phyloP scores from a whole-genome alignment of 2,888 invertebrate species.

The Drosophila eohydei region DNA sequence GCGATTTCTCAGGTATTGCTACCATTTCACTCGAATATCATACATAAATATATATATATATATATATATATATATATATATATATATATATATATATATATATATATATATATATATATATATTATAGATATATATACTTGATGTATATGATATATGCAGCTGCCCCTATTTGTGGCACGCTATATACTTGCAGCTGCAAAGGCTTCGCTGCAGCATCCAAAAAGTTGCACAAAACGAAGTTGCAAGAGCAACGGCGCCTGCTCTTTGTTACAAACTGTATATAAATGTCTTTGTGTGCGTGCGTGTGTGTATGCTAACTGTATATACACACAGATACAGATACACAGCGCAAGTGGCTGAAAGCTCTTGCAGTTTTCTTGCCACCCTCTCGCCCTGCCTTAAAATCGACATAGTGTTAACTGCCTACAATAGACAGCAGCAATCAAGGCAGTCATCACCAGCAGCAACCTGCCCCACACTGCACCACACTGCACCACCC shows the following conservation, averaged over 20 bases:
- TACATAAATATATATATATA: neutral
- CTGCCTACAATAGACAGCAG: slow-evolving; percentile 27
- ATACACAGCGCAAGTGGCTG: slow-evolving; percentile 22
- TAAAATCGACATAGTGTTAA: slow-evolving; percentile 8
- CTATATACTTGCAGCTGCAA: slow-evolving; percentile 18
- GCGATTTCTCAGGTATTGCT: slow-evolving; percentile 20
- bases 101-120: neutral
- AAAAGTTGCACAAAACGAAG: slow-evolving; percentile 32
- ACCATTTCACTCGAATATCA: neutral
- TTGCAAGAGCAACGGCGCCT: slow-evolving; percentile 12
- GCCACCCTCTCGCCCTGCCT: neutral
- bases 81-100: neutral
- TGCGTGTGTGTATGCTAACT: slow-evolving; percentile 4
- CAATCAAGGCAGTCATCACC: slow-evolving; percentile 13
- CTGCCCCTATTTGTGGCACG: slow-evolving; percentile 22
- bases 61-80: neutral
- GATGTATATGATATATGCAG: slow-evolving; percentile 5
- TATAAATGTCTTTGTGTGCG: slow-evolving; percentile 2
- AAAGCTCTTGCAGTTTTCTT: slow-evolving; percentile 38
- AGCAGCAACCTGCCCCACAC: neutral
- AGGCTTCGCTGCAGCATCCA: slow-evolving; percentile 37
- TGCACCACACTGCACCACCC: neutral
- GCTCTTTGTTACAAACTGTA: slow-evolving; percentile 35
- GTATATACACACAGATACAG: slow-evolving; percentile 21
- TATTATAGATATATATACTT: neutral